These are phyloP conservation scores for Ormyrus nitidulus DNA, from an alignment of 2,888 invertebrate genomes.

Conservation along the genomic window DNA sequence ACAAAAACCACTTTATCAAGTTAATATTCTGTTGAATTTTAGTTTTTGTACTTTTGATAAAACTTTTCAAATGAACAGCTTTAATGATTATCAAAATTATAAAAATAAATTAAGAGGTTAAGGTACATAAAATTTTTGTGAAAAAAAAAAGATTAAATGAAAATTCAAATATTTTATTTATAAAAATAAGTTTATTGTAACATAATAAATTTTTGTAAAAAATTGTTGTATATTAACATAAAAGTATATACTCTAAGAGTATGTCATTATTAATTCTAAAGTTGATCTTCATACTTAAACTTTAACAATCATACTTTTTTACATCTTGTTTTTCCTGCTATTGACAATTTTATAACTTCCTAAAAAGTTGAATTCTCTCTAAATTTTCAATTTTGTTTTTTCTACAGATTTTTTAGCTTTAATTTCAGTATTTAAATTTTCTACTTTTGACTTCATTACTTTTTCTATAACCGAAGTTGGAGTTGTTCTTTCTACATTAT, in stretches of 20 bases:
- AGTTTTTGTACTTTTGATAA: no score
- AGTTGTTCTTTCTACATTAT: constrained; percentile 41
- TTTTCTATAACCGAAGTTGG: constrained; percentile 14
- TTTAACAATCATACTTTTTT: not conserved
- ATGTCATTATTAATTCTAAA: constrained; percentile 24
- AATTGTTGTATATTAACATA: not conserved
- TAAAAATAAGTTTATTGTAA: not conserved
- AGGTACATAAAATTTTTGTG: no score
- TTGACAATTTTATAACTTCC: constrained; percentile 15
- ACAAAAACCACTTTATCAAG: no score
- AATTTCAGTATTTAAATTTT: constrained; percentile 3
- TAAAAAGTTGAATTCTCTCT: constrained; percentile 27
- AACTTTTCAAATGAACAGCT: no score
- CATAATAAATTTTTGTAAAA: constrained; percentile 33
- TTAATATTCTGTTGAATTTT: no score
- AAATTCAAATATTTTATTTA: not conserved
- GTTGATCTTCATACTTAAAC: not conserved
- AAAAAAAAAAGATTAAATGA: not conserved
- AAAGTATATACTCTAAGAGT: no score
- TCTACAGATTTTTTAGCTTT: not conserved
- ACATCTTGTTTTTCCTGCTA: not conserved
- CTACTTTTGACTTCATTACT: not conserved
- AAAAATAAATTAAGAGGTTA: no score
- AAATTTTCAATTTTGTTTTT: not conserved
- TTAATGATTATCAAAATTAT: no score